phyloP scores from a whole-genome alignment of 2,888 invertebrate genomes.

The Carcina quercana region DNA sequence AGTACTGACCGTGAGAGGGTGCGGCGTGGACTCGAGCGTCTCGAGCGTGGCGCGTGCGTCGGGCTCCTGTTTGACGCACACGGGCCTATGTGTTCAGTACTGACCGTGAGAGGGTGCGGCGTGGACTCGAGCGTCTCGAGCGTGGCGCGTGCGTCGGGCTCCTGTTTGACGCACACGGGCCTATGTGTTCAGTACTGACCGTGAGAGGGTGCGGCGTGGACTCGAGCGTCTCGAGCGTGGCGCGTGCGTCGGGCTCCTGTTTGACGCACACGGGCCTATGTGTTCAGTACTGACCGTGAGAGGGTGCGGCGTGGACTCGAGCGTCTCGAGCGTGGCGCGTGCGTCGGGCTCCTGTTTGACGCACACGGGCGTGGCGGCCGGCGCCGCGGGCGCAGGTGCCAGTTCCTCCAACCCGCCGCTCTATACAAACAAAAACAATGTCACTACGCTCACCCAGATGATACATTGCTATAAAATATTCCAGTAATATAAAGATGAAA shows the following conservation, averaged over 20 bases:
- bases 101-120: too few species aligned
- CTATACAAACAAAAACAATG: slow-evolving; percentile 7
- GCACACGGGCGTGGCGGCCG: slow-evolving; percentile 56
- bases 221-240: slow-evolving; percentile 82
- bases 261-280: slow-evolving; percentile 52
- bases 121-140: too few species aligned
- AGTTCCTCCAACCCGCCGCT: slow-evolving; percentile 49
- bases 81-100: too few species aligned
- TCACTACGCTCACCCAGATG: too few species aligned
- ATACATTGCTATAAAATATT: too few species aligned
- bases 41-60: slow-evolving; percentile 74
- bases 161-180: too few species aligned
- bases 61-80: slow-evolving; percentile 48
- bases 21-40: slow-evolving; percentile 76
- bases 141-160: too few species aligned
- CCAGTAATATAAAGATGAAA: too few species aligned
- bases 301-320: slow-evolving; percentile 69
- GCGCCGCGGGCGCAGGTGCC: slow-evolving; percentile 60
- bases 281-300: slow-evolving; percentile 16
- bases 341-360: slow-evolving; percentile 43
- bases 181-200: too few species aligned
- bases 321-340: slow-evolving; percentile 78
- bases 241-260: slow-evolving; percentile 33
- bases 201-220: slow-evolving; percentile 53
- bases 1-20: too few species aligned